Evolutionary conservation across 2,113 vertebrate genomes (phyloP).

Genomic region (Pachycephala philippinensis): DNA sequence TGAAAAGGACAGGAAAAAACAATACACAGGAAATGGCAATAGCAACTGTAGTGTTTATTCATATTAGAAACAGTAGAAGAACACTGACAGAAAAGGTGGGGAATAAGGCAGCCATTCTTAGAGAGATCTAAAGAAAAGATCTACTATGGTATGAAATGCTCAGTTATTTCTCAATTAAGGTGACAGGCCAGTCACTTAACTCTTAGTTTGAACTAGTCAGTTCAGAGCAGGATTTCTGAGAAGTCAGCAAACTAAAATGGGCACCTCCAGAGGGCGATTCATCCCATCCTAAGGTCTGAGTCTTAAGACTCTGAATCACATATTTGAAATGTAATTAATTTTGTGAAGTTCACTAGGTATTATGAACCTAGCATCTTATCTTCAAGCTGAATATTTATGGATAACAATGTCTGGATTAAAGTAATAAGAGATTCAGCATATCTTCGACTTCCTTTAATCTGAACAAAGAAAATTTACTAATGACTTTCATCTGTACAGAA

Average conservation of each 20-base stretch:
- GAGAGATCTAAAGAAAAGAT: neutral
- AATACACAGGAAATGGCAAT: neutral
- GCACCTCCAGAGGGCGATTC: constrained; percentile 53
- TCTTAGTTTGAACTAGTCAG: neutral
- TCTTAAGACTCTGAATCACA: neutral
- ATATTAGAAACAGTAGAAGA: neutral
- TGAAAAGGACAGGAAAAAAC: neutral
- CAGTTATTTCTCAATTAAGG: neutral
- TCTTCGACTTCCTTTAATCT: neutral
- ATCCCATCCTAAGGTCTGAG: neutral
- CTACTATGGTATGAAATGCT: neutral
- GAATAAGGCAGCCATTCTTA: neutral
- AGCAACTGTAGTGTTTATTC: neutral
- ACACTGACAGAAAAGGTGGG: neutral
- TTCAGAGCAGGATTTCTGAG: neutral
- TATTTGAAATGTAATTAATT: neutral
- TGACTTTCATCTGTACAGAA: neutral
- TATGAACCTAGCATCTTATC: neutral
- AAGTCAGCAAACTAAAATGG: neutral
- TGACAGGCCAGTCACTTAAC: neutral
- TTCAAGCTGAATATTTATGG: neutral
- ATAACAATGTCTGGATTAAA: neutral
- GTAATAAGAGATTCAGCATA: neutral
- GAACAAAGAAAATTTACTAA: neutral
- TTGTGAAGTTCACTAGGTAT: neutral